Conservation (phyloP, 1,140 invertebrate genomes). For the Agrypnia vestita region DNA sequence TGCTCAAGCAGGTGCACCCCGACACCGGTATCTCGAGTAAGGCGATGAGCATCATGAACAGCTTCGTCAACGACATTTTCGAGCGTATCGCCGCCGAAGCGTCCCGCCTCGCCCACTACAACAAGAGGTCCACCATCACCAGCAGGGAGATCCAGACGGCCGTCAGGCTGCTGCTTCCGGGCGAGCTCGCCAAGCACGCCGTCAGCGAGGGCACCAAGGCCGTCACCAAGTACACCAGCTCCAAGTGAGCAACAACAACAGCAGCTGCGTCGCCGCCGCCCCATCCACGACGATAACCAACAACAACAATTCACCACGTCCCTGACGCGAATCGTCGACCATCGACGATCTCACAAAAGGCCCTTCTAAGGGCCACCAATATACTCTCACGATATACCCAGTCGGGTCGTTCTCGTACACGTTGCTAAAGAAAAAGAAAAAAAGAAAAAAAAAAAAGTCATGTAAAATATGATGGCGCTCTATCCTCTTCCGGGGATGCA, state of each 20-base stretch:
- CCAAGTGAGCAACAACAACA: conserved; percentile 71
- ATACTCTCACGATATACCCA: background rate
- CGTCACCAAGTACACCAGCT: conserved; percentile 75
- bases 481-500: no score
- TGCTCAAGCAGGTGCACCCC: conserved; percentile 72
- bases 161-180: conserved; percentile 73
- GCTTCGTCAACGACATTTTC: conserved; percentile 75
- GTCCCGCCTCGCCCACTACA: conserved; percentile 81
- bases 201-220: conserved; percentile 77
- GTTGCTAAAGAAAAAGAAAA: no score
- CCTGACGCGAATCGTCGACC: conserved; percentile 70
- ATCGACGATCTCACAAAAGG: conserved; percentile 60
- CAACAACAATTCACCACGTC: no score
- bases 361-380: conserved; percentile 51
- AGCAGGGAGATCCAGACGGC: conserved; percentile 74
- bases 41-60: conserved; percentile 80
- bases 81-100: conserved; percentile 77
- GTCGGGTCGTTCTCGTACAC: no score
- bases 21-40: conserved; percentile 74
- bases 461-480: background rate
- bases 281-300: conserved; percentile 65
- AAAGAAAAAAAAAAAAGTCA: background rate
- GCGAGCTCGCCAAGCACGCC: conserved; percentile 77
- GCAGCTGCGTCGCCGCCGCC: no score
- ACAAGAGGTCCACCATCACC: conserved; percentile 78